phyloP scores from a whole-genome alignment of 2,888 invertebrate species.

The Teleogryllus oceanicus region DNA sequence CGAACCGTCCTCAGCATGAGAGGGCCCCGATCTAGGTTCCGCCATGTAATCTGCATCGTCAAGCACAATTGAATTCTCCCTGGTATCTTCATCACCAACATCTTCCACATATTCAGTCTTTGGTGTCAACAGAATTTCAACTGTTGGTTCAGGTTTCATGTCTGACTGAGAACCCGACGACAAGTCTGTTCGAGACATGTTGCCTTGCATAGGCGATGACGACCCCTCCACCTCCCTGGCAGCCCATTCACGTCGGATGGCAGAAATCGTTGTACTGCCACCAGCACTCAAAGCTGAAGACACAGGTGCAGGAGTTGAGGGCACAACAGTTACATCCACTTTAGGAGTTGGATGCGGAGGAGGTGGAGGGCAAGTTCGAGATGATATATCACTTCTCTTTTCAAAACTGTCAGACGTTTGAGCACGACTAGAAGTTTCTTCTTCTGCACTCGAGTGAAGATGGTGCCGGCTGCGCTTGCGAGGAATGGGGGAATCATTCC shows the following conservation, averaged over 20 bases:
- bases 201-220: background rate
- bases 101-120: slow-evolving; percentile 10
- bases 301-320: background rate
- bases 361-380: background rate
- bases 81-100: background rate
- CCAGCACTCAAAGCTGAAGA: background rate
- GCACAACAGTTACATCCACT: background rate
- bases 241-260: background rate
- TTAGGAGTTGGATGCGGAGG: background rate
- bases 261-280: background rate
- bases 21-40: background rate
- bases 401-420: background rate
- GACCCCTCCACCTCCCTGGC: background rate
- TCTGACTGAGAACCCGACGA: background rate
- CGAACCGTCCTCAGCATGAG: background rate
- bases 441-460: background rate
- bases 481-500: background rate
- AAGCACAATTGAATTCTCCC: background rate
- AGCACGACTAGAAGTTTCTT: background rate
- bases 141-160: background rate
- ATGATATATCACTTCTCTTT: background rate
- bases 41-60: background rate
- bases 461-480: background rate
- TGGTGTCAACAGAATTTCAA: background rate
- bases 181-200: background rate